Evolutionary conservation across 1,140 invertebrate genomes (phyloP).

Genomic region (Aporrectodea caliginosa): DNA sequence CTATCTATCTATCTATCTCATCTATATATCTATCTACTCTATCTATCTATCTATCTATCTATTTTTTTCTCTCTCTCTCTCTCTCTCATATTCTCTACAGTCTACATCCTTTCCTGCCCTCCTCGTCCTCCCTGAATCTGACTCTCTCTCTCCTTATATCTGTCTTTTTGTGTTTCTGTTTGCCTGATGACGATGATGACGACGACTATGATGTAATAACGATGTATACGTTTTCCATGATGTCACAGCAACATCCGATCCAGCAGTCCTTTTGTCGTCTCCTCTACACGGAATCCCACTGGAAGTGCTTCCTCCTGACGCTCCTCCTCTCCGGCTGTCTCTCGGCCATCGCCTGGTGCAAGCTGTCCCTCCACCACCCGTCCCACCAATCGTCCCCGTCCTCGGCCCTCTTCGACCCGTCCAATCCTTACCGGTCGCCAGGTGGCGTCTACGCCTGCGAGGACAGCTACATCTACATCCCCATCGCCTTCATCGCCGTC

Average conservation of each 20-base stretch:
- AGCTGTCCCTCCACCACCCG: background rate
- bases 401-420: background rate
- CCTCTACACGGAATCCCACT: background rate
- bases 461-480: slow-evolving; percentile 80
- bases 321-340: background rate
- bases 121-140: background rate
- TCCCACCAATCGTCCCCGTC: background rate
- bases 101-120: background rate
- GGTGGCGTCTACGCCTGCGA: slow-evolving; percentile 59
- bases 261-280: background rate
- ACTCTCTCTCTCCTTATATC: background rate
- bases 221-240: too few species aligned
- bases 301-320: background rate
- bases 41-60: background rate
- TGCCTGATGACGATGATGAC: too few species aligned
- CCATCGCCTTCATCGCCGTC: slow-evolving; percentile 74
- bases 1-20: too few species aligned
- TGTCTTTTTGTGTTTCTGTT: background rate
- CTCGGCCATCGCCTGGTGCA: background rate
- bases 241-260: background rate
- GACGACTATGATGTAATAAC: too few species aligned
- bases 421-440: background rate
- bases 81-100: background rate
- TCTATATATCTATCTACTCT: background rate
- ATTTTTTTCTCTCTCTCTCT: too few species aligned